Conservation (phyloP, 2,797 vertebrate genomes). For the Eremophila alpestris region DNA sequence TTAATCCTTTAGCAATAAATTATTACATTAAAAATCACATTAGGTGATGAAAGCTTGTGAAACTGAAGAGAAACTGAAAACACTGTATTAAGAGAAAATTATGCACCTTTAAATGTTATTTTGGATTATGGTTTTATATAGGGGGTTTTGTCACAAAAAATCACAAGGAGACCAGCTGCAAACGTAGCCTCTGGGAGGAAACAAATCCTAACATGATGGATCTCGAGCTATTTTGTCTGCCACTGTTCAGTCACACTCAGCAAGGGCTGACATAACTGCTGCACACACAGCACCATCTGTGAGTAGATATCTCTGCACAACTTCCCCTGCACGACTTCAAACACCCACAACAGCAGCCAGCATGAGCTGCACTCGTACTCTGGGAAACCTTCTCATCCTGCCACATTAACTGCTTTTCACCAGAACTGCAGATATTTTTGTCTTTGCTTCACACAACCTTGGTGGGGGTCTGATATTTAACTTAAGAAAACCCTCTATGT, state of each 20-base stretch:
- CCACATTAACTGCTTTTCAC: neutral
- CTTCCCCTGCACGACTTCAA: neutral
- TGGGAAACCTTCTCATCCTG: neutral
- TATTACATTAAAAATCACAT: neutral
- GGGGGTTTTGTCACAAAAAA: neutral
- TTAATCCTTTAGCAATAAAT: neutral
- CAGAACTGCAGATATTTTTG: neutral
- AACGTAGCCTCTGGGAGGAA: neutral
- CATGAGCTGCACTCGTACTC: fast-evolving
- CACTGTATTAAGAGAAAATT: neutral
- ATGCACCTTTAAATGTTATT: neutral
- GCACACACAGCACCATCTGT: neutral
- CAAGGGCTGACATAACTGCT: neutral
- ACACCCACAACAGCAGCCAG: fast-evolving
- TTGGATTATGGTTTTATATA: neutral
- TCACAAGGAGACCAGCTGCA: neutral
- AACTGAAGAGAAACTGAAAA: neutral
- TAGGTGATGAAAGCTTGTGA: neutral
- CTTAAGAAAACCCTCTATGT: neutral
- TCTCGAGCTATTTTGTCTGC: neutral
- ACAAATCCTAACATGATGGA: neutral
- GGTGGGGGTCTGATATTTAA: neutral
- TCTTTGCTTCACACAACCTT: neutral
- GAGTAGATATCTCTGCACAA: neutral
- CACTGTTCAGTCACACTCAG: neutral